Percentiles rank a stretch among this genome's conserved stretches.
Conservation (phyloP, 2,113 vertebrate genomes). For the Calonectris borealis region DNA sequence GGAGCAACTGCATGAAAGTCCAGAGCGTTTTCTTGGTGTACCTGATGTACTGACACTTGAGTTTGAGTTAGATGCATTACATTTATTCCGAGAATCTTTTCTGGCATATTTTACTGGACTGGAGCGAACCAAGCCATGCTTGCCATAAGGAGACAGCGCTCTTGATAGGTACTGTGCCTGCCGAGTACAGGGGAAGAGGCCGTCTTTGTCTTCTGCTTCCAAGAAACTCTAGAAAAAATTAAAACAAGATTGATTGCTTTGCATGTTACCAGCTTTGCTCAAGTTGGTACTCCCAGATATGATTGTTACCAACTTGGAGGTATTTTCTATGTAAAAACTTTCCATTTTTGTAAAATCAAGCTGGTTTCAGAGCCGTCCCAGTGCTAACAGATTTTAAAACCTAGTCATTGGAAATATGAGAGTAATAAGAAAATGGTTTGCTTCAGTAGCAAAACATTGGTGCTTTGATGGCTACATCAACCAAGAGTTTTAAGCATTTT, state of each 20-base stretch:
- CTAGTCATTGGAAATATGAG: background rate
- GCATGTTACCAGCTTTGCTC: background rate
- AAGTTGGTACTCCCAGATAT: background rate
- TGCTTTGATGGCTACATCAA: background rate
- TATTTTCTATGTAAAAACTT: background rate
- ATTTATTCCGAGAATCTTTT: background rate
- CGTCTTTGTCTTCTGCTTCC: background rate
- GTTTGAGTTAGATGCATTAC: background rate
- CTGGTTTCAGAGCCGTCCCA: background rate
- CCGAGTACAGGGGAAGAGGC: background rate
- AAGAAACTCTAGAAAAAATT: slow-evolving; percentile 48
- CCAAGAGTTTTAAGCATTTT: background rate
- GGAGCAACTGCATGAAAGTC: background rate
- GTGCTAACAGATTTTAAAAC: background rate
- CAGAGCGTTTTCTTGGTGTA: background rate
- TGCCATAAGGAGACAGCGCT: background rate
- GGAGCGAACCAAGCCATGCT: background rate
- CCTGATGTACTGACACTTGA: background rate
- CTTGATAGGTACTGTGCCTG: background rate
- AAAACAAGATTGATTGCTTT: background rate
- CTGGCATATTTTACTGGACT: background rate
- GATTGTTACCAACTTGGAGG: background rate
- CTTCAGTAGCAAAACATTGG: background rate
- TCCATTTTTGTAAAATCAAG: background rate
- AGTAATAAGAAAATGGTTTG: background rate